Base-by-base conservation (phyloP, 2,888 invertebrate genomes). In the Synergus itoensis region DNA sequence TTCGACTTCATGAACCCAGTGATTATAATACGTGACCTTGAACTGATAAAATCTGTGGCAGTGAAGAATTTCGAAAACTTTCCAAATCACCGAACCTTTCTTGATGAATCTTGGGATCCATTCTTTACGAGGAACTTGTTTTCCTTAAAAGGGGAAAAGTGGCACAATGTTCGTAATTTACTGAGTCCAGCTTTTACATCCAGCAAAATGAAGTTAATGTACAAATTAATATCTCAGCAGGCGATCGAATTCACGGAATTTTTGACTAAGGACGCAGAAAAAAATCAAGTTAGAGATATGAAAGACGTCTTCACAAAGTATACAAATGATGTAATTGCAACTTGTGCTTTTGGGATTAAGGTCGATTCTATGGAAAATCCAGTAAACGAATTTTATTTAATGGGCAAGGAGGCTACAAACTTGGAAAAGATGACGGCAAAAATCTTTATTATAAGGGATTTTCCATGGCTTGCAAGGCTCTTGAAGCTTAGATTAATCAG, bases 281-380 rank as follows among this genome's bases (percentile, higher is more conserved):
- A 48, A 4, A 48, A 63, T 36, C 9, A 64, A 64, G n/a, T 64
- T 4, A 40, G 14, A 40, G 64, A 77, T n/a, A 82, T 87, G 78
- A 90, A 90, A 75, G 89, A 90, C 12, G 75, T 80, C 1, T 87
- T 86, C 73, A 81, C 87, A 16, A 85, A 84, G 41, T 90, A 87
- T 76, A 90, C 92, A 0, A 92, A 91, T 76, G 93, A 93, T 85
- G 92, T 92, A 0, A 92, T 93, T 21, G 93, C 93, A 0, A 89
- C 92, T 0, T 88, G 91, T 8, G 93, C 92, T 0, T 93, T 93
- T 84, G 93, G 93, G 1, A 77, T 84, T 11, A 53, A 43, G 0
- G 85, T 87, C 67, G 84, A 90, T 80, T 88, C 89, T 0, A 79
- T 90, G 75, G 79, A 84, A 41, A 79, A 89, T 21, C 85, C 83